Percentiles rank a stretch among this genome's conserved stretches.
Evolutionary conservation across 2,888 invertebrate genomes (phyloP).

Genomic region (Oasisia sp.): DNA sequence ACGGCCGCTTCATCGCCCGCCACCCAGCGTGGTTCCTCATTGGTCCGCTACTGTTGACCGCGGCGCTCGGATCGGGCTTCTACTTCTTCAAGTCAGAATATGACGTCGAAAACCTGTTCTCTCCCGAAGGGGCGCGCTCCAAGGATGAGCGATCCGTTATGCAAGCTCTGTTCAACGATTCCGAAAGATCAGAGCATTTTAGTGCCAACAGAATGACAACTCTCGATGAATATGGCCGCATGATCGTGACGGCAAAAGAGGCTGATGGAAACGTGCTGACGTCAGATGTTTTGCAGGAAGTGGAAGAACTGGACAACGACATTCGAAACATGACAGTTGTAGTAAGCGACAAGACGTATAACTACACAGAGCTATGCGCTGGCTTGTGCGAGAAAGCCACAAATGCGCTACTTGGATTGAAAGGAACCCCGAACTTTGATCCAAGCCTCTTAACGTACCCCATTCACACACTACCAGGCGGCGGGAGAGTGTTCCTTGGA

Average conservation of each 20-base stretch:
- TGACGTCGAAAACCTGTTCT: background rate
- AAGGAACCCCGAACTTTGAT: background rate
- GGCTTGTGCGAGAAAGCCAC: background rate
- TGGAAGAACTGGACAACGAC: background rate
- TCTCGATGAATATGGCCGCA: background rate
- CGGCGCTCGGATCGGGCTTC: background rate
- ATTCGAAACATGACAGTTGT: background rate
- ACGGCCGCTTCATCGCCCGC: constrained; percentile 4
- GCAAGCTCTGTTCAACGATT: background rate
- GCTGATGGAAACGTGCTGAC: background rate
- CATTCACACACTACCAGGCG: background rate
- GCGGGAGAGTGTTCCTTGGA: background rate
- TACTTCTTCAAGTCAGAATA: background rate
- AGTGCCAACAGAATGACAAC: background rate
- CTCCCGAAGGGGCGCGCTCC: background rate
- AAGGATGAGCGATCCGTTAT: background rate
- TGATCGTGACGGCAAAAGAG: background rate
- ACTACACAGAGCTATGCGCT: background rate
- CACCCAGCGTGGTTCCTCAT: background rate
- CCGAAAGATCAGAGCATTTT: background rate
- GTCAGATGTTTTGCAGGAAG: background rate
- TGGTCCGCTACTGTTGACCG: background rate
- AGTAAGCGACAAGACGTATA: background rate
- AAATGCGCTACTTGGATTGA: background rate
- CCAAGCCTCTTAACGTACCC: background rate